Evolutionary conservation across 92 coral and sea anemone species (phyloP).

Genomic region (Phenganax marumi): DNA sequence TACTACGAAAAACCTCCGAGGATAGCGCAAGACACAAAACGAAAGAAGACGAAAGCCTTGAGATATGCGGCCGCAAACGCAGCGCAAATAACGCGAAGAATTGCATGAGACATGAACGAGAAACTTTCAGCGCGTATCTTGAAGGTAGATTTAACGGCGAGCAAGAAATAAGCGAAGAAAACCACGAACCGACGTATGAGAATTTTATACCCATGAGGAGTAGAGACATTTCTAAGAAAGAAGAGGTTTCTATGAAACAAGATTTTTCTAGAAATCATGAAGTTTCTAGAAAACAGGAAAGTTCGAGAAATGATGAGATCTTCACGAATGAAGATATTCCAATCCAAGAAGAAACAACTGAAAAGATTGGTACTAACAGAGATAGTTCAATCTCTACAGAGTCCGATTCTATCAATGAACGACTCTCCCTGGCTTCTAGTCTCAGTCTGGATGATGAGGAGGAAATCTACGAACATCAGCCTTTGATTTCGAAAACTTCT

Average conservation of each 20-base stretch:
- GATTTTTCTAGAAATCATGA: too few species aligned
- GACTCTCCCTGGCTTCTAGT: slow-evolving; percentile 18
- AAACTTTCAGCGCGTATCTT: slow-evolving; percentile 29
- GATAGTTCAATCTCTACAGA: not conserved
- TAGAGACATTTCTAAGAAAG: too few species aligned
- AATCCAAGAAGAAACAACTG: too few species aligned
- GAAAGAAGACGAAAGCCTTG: not conserved
- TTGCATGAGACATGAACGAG: not conserved
- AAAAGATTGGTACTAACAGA: too few species aligned
- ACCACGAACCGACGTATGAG: not conserved
- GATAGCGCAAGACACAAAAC: not conserved
- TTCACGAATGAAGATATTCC: too few species aligned
- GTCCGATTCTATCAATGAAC: not conserved
- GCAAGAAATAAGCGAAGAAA: not conserved
- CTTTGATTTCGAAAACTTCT: slow-evolving; percentile 26
- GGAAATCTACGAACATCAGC: slow-evolving; percentile 14
- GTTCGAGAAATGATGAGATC: too few species aligned
- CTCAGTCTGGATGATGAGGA: slow-evolving; percentile 27
- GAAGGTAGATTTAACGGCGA: slow-evolving; percentile 26
- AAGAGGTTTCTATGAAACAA: too few species aligned
- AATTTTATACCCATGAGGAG: not conserved
- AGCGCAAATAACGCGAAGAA: not conserved
- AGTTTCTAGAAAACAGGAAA: too few species aligned
- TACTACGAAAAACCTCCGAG: not conserved
- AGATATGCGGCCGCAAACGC: not conserved